These are phyloP conservation scores for Drepana arcuata DNA, from an alignment of 1,140 invertebrate species.

Conservation along the genomic window DNA sequence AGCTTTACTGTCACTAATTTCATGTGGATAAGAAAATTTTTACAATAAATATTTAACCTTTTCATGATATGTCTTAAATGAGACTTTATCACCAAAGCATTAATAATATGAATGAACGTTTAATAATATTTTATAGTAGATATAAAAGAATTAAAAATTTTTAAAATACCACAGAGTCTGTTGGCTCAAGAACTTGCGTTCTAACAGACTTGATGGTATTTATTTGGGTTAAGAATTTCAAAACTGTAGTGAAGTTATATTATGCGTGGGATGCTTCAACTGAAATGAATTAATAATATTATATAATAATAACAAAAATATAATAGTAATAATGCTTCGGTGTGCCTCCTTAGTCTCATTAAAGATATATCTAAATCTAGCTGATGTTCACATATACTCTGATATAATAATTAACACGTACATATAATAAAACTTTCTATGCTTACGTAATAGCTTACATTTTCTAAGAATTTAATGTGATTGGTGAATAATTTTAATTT, in stretches of 20 bases:
- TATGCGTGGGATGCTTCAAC: no score
- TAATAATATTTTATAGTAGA: not conserved
- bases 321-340: conserved; percentile 26
- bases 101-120: no score
- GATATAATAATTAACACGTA: conserved; percentile 7
- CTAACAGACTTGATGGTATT: conserved; percentile 62
- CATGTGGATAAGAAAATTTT: no score
- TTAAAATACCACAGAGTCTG: conserved; percentile 61
- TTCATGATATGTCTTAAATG: conserved; percentile 13
- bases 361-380: conserved; percentile 33
- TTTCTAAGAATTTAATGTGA: no score
- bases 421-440: no score
- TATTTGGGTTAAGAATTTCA: conserved; percentile 14
- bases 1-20: no score
- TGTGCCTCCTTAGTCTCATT: conserved; percentile 47
- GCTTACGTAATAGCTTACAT: no score
- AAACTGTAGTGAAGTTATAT: conserved; percentile 1
- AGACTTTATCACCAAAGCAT: conserved; percentile 43
- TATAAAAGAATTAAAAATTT: conserved; percentile 3
- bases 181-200: conserved; percentile 66
- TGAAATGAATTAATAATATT: conserved; percentile 5
- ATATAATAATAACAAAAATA: conserved; percentile 4
- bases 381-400: conserved; percentile 35
- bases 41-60: no score
- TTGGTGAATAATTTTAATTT: no score